Conservation (phyloP, 2,113 vertebrate species). For the Vicugna pacos region DNA sequence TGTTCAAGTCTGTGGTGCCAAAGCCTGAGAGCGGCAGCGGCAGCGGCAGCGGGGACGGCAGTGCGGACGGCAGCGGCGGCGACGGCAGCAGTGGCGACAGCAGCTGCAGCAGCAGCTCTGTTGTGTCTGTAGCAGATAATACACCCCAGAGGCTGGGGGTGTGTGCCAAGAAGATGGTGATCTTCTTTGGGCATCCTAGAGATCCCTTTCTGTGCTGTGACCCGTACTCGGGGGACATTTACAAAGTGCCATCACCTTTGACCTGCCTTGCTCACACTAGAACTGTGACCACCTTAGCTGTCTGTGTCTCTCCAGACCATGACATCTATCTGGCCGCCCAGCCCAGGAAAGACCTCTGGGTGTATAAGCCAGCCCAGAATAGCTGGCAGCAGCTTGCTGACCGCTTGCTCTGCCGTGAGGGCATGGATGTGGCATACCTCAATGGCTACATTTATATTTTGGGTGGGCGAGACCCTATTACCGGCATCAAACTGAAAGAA, state of each 20-base stretch:
- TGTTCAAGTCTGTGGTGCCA: slow-evolving; percentile 45
- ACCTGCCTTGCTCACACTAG: slow-evolving; percentile 90
- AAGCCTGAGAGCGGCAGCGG: background rate
- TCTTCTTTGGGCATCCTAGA: slow-evolving; percentile 92
- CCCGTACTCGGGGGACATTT: slow-evolving; percentile 91
- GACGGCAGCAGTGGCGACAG: rapidly evolving
- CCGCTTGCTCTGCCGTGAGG: slow-evolving; percentile 89
- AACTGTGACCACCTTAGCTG: slow-evolving; percentile 90
- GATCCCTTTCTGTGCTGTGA: slow-evolving; percentile 94
- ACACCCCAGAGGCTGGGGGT: slow-evolving; percentile 90
- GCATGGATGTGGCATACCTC: slow-evolving; percentile 92
- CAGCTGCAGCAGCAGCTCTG: background rate
- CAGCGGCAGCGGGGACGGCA: rapidly evolving
- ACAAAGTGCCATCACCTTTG: slow-evolving; percentile 91
- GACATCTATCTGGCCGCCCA: slow-evolving; percentile 92
- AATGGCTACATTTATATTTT: slow-evolving; percentile 91
- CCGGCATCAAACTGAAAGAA: slow-evolving; percentile 89
- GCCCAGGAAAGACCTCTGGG: slow-evolving; percentile 93
- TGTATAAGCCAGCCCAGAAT: slow-evolving; percentile 91
- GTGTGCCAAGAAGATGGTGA: slow-evolving; percentile 92
- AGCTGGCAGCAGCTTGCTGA: slow-evolving; percentile 92
- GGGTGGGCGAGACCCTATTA: slow-evolving; percentile 89
- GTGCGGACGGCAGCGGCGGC: rapidly evolving
- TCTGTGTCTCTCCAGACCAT: slow-evolving; percentile 91
- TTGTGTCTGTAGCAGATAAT: slow-evolving; percentile 64